Percentiles rank a stretch among this genome's conserved stretches.
phyloP scores from a whole-genome alignment of 2,113 vertebrate species.

The Plecturocebus donacophilus region DNA sequence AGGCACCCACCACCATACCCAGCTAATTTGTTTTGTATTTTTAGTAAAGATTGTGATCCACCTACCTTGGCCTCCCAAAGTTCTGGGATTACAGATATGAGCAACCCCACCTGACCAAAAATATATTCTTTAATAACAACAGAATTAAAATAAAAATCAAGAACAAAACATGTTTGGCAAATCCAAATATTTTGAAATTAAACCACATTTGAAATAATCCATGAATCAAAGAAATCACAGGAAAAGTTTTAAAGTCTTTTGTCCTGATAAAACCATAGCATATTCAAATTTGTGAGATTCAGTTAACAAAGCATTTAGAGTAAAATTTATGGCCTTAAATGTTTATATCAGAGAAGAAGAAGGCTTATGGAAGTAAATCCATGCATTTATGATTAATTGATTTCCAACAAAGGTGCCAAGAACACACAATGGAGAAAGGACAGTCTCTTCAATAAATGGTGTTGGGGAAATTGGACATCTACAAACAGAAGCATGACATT shows the following conservation, averaged over 20 bases:
- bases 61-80: no score
- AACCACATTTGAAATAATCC: not conserved
- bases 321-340: not conserved
- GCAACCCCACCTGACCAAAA: no score
- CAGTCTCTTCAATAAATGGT: not conserved
- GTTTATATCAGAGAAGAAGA: not conserved
- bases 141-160: slow-evolving; percentile 18
- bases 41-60: no score
- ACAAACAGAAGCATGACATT: not conserved
- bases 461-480: not conserved
- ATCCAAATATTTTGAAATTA: not conserved
- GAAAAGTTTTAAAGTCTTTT: not conserved
- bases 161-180: not conserved
- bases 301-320: not conserved
- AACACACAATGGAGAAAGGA: not conserved
- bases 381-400: not conserved
- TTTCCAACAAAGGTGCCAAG: not conserved
- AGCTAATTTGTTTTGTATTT: no score
- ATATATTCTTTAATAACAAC: not conserved
- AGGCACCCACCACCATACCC: no score
- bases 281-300: not conserved
- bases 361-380: not conserved
- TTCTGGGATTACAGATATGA: no score
- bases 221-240: not conserved
- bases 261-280: not conserved